These are phyloP conservation scores for Drosophila nr. perissopoda DNA, from an alignment of 2,888 invertebrate species.

Conservation along the genomic window DNA sequence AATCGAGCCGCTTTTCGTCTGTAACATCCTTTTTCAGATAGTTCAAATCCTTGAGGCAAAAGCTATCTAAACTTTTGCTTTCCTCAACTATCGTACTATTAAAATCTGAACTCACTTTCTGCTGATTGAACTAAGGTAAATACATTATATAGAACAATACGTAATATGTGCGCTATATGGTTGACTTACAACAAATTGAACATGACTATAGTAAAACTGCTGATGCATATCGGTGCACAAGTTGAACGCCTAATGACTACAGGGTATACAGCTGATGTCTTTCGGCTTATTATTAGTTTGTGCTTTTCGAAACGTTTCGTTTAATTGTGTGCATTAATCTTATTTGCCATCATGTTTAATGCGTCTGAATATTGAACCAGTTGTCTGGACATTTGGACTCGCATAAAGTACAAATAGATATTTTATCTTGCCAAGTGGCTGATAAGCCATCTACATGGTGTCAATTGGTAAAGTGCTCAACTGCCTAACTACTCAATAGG, in stretches of 20 bases:
- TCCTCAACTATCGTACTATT: background rate
- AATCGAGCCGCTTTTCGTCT: background rate
- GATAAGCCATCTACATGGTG: conserved; percentile 6
- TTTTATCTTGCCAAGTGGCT: conserved; percentile 25
- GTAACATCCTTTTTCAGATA: background rate
- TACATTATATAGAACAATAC: background rate
- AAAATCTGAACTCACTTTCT: background rate
- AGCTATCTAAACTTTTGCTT: background rate
- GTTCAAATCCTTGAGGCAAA: background rate
- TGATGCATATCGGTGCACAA: background rate
- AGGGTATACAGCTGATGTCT: conserved; percentile 49
- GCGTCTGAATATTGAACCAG: conserved; percentile 36
- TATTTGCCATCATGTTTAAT: conserved; percentile 34
- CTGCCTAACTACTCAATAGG: conserved; percentile 10
- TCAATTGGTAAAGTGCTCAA: conserved; percentile 16
- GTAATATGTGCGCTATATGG: background rate
- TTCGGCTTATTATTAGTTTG: conserved; percentile 27
- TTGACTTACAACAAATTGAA: background rate
- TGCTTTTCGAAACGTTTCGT: conserved; percentile 26
- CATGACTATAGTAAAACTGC: background rate
- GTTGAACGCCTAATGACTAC: background rate
- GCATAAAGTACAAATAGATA: conserved; percentile 34
- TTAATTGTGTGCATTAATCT: conserved; percentile 55
- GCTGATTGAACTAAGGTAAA: background rate
- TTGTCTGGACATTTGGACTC: conserved; percentile 16